These are phyloP conservation scores for Caranx ignobilis DNA, from an alignment of 2,113 vertebrate genomes.

Conservation along the genomic window DNA sequence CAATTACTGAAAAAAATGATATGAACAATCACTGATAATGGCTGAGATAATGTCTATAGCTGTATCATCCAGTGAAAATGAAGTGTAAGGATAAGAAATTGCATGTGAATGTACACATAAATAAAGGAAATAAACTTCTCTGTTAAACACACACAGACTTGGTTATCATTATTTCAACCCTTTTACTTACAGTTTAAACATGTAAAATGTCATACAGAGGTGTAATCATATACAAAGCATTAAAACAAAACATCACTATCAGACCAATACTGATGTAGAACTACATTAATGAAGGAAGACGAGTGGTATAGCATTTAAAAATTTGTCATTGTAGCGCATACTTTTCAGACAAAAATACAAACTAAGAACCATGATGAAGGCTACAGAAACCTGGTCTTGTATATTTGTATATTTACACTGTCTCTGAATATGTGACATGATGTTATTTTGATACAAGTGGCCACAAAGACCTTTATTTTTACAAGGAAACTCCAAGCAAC, in stretches of 20 bases:
- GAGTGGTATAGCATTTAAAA: not conserved
- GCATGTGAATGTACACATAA: slow-evolving; percentile 13
- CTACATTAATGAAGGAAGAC: not conserved
- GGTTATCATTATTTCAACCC: slow-evolving; percentile 14
- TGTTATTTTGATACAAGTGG: not conserved
- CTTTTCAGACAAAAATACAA: not conserved
- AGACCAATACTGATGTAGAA: slow-evolving; percentile 22
- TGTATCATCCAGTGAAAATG: not conserved
- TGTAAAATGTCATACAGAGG: slow-evolving; percentile 31
- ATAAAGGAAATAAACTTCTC: slow-evolving; percentile 12
- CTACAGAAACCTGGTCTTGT: not conserved
- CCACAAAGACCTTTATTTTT: slow-evolving; percentile 17
- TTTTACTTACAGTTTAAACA: slow-evolving; percentile 64
- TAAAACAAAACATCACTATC: slow-evolving; percentile 12
- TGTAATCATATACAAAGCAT: slow-evolving; percentile 27
- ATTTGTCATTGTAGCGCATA: not conserved
- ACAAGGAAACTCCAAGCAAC: not conserved
- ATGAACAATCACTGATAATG: not conserved
- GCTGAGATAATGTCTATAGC: not conserved
- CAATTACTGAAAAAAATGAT: not conserved
- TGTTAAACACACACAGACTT: slow-evolving; percentile 1
- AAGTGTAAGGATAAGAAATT: slow-evolving; percentile 32
- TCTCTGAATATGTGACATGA: not conserved
- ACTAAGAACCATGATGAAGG: not conserved
- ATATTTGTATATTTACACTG: slow-evolving; percentile 56